Conservation (phyloP, 1,140 invertebrate genomes). For the Eriosoma lanigerum region DNA sequence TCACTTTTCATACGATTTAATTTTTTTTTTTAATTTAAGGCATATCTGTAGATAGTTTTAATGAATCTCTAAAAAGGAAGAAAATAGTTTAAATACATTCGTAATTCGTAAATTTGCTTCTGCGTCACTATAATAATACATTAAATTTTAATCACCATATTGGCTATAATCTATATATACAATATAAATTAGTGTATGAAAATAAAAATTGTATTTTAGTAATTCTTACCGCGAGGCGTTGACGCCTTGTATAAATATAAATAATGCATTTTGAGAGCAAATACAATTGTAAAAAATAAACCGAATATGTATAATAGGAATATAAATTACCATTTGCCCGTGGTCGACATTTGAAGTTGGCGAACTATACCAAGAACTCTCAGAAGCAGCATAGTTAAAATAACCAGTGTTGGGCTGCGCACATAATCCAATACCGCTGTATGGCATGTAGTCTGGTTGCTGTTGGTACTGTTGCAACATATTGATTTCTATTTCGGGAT, state of each 20-base stretch:
- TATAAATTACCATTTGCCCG: conserved; percentile 20
- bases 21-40: too few relatives aligned
- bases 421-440: conserved; percentile 30
- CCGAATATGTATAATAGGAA: background rate
- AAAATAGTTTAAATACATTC: too few relatives aligned
- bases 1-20: too few relatives aligned
- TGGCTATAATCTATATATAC: too few relatives aligned
- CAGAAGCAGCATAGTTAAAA: conserved; percentile 28
- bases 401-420: conserved; percentile 33
- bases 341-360: conserved; percentile 12
- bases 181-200: too few relatives aligned
- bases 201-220: background rate
- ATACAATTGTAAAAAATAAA: background rate
- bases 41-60: too few relatives aligned
- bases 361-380: conserved; percentile 20
- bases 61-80: too few relatives aligned
- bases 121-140: too few relatives aligned
- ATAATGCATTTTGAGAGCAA: too few relatives aligned
- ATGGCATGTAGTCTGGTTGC: conserved; percentile 37
- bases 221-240: conserved; percentile 37
- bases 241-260: too few relatives aligned
- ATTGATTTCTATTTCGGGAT: background rate
- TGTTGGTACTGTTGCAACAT: conserved; percentile 47
- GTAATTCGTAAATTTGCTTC: too few relatives aligned
- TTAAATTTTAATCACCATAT: too few relatives aligned